Percentiles rank a stretch among this genome's conserved stretches.
These are phyloP conservation scores for Xiphorhynchus erythropygius DNA, from an alignment of 2,797 vertebrate species.

Conservation along the genomic window DNA sequence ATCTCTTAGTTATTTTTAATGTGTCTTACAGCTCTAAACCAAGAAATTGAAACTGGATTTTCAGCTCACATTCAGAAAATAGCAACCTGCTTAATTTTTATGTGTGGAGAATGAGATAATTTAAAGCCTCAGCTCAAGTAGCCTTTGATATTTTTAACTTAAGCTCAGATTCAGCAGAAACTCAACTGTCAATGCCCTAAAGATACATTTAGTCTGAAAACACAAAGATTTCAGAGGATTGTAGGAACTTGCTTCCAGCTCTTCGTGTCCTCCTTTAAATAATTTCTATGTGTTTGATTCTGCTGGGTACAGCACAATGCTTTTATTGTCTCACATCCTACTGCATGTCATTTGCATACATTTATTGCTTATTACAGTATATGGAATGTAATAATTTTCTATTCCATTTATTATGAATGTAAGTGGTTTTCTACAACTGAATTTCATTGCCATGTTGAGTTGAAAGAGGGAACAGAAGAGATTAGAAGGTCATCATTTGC, in stretches of 20 bases:
- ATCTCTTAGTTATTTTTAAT: neutral
- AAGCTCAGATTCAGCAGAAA: neutral
- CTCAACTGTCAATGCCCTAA: neutral
- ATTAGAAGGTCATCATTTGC: neutral
- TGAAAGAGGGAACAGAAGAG: neutral
- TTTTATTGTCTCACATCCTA: slow-evolving; percentile 17
- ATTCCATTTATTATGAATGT: neutral
- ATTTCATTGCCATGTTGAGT: neutral
- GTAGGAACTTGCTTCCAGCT: neutral
- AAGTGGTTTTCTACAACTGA: neutral
- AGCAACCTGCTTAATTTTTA: neutral
- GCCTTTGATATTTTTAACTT: neutral
- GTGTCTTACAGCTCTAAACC: neutral
- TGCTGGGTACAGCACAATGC: neutral
- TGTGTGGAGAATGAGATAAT: neutral
- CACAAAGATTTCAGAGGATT: neutral
- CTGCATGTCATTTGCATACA: slow-evolving; percentile 44
- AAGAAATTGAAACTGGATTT: neutral
- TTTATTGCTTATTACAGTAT: slow-evolving; percentile 2
- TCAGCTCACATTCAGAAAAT: neutral
- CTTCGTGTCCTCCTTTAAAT: neutral
- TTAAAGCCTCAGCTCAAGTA: neutral
- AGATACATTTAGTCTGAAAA: neutral
- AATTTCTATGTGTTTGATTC: neutral
- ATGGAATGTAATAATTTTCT: slow-evolving; percentile 12